Base-by-base conservation (phyloP, 2,113 vertebrate genomes). In the Lanius collurio region DNA sequence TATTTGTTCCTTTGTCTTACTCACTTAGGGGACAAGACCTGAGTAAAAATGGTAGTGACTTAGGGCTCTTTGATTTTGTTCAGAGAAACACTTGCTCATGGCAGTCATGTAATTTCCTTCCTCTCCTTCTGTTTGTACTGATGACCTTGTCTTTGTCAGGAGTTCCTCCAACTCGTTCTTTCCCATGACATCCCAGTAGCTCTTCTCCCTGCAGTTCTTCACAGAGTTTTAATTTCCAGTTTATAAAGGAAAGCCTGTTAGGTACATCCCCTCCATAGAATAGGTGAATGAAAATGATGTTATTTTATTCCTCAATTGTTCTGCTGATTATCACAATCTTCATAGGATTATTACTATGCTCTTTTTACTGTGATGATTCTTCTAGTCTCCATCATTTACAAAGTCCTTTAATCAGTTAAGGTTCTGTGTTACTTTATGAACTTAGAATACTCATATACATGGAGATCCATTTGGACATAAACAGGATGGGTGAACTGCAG, bases 1-100 rank as follows among this genome's bases (percentile, higher is more conserved):
- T 87, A n/a, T 70, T 87, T 64, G 50, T 80, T 76, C 22, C 33
- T 77, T 89, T 79, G n/a, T 89, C 18, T 69, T 42, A 46, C 13
- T 81, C 23, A 28, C 47, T 68, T 73, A 12, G 41, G 19, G 68
- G 35, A 86, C 26, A 86, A 73, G 59, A 68, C 11, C n/a, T 52
- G 77, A 83, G 68, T 90, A 95, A 88, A 83, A 57, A 59, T 27
- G 8, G 42, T 50, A 31, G 68, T 77, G 60, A 67, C 64, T 80
- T 90, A 65, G 11, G 2, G 87, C 64, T 87, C 14, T 77, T 91
- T 82, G 73, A 49, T 93, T 94, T 96, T 83, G 62, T 96, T 98
- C 92, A 86, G 84, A 95, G 44, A 94, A 96, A 91, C 42, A 71
- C 11, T 95, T 88, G 71, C 77, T 53, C 56, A 21, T 39, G 46